Conservation (phyloP, 2,797 vertebrate species). For the Lacerta bilineata region DNA sequence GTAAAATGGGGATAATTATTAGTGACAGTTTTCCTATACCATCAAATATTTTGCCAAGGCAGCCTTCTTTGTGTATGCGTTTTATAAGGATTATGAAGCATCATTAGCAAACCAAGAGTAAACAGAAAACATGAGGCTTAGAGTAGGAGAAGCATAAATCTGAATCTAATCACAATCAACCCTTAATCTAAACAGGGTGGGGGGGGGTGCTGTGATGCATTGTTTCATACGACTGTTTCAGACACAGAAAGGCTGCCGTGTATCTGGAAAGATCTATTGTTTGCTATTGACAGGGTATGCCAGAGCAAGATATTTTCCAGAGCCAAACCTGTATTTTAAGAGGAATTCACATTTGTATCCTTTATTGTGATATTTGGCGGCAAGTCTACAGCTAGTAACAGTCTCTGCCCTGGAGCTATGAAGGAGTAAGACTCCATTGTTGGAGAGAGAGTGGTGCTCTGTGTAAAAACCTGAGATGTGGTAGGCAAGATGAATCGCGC, state of each 20-base stretch:
- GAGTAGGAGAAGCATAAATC: constrained; percentile 34
- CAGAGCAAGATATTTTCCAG: constrained; percentile 76
- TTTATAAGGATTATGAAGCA: constrained; percentile 42
- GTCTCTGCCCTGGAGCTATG: constrained; percentile 83
- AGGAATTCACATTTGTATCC: constrained; percentile 82
- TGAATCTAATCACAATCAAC: constrained; percentile 48
- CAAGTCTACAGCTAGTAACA: constrained; percentile 78
- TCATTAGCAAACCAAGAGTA: constrained; percentile 31
- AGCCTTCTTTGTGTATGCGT: not conserved
- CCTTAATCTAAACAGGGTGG: constrained; percentile 50
- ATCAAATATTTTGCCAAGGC: not conserved
- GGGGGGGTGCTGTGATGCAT: constrained; percentile 46
- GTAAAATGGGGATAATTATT: constrained; percentile 27
- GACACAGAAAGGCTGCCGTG: constrained; percentile 57
- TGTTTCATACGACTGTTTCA: constrained; percentile 53
- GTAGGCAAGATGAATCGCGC: constrained; percentile 79
- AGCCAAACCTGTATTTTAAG: constrained; percentile 77
- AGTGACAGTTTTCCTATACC: constrained; percentile 10
- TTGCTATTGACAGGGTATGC: constrained; percentile 78
- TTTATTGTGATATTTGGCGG: constrained; percentile 83
- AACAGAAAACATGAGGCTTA: constrained; percentile 48
- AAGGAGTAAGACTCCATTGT: constrained; percentile 79
- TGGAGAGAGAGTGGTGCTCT: constrained; percentile 75
- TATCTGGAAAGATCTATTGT: constrained; percentile 72
- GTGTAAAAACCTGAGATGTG: constrained; percentile 77